These are phyloP conservation scores for Pentamera pediparva DNA, from an alignment of 53 echinoderm and acorn worm genomes.

Conservation along the genomic window DNA sequence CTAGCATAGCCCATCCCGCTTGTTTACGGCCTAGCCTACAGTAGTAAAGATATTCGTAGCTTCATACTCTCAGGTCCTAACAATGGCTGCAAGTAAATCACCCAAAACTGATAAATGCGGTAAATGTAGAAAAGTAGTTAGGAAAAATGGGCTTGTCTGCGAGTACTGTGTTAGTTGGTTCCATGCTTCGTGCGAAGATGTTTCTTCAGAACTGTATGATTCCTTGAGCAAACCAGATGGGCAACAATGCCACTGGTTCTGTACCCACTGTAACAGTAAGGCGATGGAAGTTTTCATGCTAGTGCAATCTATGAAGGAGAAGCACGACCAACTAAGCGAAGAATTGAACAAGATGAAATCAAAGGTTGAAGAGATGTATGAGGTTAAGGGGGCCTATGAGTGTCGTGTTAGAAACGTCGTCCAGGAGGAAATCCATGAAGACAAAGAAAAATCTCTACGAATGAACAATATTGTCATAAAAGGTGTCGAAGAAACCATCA, in stretches of 20 bases:
- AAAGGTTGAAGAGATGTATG: not conserved
- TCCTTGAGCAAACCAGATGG: not conserved
- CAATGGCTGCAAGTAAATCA: not conserved
- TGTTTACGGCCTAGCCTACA: too few relatives aligned
- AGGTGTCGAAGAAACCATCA: not conserved
- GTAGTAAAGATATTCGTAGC: too few relatives aligned
- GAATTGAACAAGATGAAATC: not conserved
- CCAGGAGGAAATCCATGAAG: not conserved
- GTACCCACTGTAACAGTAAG: not conserved
- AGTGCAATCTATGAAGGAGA: not conserved
- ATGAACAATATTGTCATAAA: not conserved
- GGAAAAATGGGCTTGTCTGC: too few relatives aligned
- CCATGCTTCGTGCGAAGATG: too few relatives aligned
- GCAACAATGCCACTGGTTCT: not conserved
- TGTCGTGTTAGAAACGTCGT: not conserved
- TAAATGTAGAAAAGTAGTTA: not conserved
- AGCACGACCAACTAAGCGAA: not conserved
- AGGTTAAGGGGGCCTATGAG: constrained; percentile 2
- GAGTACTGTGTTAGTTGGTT: too few relatives aligned
- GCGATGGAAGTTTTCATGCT: constrained; percentile 9
- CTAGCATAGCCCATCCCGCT: too few relatives aligned
- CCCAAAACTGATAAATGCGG: not conserved
- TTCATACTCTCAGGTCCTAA: too few relatives aligned
- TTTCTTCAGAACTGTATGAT: too few relatives aligned
- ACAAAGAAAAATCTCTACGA: not conserved